Evolutionary conservation across 2,888 invertebrate genomes (phyloP).

Genomic region (Rapana venosa): DNA sequence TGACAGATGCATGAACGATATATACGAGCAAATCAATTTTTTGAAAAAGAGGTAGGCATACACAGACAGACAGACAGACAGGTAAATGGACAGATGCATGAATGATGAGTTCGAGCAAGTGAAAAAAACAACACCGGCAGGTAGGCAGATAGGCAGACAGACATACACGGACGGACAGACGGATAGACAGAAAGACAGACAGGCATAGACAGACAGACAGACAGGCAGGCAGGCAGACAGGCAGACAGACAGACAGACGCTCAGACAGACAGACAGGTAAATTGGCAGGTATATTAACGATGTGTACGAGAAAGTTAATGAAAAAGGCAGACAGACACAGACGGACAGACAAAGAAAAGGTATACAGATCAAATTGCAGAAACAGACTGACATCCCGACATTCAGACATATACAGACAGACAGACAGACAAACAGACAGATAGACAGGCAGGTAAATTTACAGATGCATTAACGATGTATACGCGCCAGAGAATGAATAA

Average conservation of each 20-base stretch:
- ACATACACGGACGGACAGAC: not conserved
- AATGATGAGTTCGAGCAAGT: too few species aligned
- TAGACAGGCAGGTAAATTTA: too few species aligned
- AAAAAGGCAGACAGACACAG: slow-evolving; percentile 39
- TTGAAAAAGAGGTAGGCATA: too few species aligned
- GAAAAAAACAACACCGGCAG: not conserved
- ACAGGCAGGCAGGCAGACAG: not conserved
- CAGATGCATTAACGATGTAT: too few species aligned
- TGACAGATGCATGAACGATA: too few species aligned
- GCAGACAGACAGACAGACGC: slow-evolving; percentile 80
- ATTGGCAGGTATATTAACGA: not conserved
- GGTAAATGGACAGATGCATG: too few species aligned
- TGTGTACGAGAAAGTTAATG: too few species aligned
- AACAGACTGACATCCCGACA: too few species aligned
- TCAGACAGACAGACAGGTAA: slow-evolving; percentile 83
- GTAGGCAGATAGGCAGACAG: not conserved
- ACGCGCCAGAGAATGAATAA: too few species aligned
- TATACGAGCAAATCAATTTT: too few species aligned
- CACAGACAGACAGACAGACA: not conserved
- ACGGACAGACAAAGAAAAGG: not conserved
- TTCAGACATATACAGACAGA: too few species aligned
- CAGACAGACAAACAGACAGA: too few species aligned
- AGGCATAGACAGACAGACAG: slow-evolving; percentile 9
- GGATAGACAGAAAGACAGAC: slow-evolving; percentile 79
- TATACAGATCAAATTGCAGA: not conserved